phyloP scores from a whole-genome alignment of 2,113 vertebrate genomes.

The Odocoileus hemionus region DNA sequence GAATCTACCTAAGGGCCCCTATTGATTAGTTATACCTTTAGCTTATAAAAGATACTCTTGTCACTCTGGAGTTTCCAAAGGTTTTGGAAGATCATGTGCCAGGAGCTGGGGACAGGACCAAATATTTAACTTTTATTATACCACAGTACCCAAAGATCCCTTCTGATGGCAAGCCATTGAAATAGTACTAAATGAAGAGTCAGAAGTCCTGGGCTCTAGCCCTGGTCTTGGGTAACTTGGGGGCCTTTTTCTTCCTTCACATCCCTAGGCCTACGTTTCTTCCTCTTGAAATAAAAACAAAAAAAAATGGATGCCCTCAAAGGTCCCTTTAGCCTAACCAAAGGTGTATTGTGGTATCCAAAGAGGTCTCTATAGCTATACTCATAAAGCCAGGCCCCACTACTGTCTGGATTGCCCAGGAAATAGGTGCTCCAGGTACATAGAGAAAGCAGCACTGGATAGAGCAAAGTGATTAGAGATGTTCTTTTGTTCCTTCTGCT shows the following conservation, averaged over 20 bases:
- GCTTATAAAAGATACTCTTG: too few relatives aligned
- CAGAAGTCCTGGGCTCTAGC: not conserved
- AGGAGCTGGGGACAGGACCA: not conserved
- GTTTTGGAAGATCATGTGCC: not conserved
- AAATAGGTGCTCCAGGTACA: not conserved
- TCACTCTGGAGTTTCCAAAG: not conserved
- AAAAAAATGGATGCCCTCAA: not conserved
- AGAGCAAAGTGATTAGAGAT: not conserved
- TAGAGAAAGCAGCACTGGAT: not conserved
- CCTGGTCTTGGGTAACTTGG: not conserved
- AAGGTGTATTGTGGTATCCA: not conserved
- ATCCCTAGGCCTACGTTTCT: not conserved
- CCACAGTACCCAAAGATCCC: not conserved
- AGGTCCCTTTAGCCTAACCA: not conserved
- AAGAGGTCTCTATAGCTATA: not conserved
- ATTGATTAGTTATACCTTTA: not conserved
- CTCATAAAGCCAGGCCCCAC: not conserved
- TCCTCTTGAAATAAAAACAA: not conserved
- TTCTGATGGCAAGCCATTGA: not conserved
- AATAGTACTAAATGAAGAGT: not conserved
- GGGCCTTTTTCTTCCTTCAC: not conserved
- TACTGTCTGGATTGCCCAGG: not conserved
- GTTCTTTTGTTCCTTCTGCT: not conserved
- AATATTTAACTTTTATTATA: not conserved
- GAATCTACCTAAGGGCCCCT: not conserved